Percentiles rank a stretch among this genome's conserved stretches.
Evolutionary conservation across 2,797 vertebrate species (phyloP).

Genomic region (Pteronotus mesoamericanus): DNA sequence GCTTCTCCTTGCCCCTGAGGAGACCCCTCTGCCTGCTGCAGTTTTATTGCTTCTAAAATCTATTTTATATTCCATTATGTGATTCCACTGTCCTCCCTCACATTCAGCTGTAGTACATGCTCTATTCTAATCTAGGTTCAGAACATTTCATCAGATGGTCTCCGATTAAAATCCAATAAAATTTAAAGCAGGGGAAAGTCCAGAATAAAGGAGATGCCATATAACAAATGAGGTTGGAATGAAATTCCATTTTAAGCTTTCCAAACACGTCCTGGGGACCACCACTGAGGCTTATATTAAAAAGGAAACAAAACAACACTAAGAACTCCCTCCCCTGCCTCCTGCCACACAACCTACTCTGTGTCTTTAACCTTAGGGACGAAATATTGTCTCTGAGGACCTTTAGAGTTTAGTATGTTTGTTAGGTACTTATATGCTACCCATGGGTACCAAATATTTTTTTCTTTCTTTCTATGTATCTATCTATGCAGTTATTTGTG

Average conservation of each 20-base stretch:
- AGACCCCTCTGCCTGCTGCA: background rate
- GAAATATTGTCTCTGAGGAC: background rate
- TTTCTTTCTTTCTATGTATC: background rate
- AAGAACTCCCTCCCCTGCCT: background rate
- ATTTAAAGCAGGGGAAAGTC: slow-evolving; percentile 58
- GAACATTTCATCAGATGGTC: slow-evolving; percentile 66
- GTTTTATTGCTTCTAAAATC: slow-evolving; percentile 70
- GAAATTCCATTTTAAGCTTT: slow-evolving; percentile 41
- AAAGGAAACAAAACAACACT: slow-evolving; percentile 32
- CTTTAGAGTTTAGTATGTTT: background rate
- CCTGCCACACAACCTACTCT: background rate
- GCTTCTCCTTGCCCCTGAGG: background rate
- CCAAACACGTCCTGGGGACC: background rate
- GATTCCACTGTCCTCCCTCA: slow-evolving; percentile 52
- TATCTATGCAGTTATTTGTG: background rate
- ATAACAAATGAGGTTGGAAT: background rate
- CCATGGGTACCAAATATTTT: background rate
- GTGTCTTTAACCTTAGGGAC: slow-evolving; percentile 38
- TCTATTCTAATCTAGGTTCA: slow-evolving; percentile 58
- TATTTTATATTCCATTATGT: slow-evolving; percentile 71
- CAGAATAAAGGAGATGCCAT: slow-evolving; percentile 34
- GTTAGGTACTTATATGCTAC: background rate
- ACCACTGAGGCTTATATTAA: background rate
- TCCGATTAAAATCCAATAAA: slow-evolving; percentile 74
- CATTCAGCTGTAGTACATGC: slow-evolving; percentile 42